Evolutionary conservation across 2,113 vertebrate species (phyloP).

Genomic region (Cettia cetti): DNA sequence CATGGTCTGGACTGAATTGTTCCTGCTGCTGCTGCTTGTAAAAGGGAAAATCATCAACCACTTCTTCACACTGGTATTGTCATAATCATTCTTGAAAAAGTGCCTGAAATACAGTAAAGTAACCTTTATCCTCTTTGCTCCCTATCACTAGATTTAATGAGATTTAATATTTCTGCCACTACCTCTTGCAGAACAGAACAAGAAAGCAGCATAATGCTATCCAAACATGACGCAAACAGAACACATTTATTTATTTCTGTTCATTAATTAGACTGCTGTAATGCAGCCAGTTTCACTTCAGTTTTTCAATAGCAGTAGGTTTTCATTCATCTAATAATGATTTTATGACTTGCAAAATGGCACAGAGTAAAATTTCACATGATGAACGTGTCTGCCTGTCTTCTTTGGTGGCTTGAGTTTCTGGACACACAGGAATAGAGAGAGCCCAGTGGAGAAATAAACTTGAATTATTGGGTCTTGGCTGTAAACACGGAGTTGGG

Average conservation of each 20-base stretch:
- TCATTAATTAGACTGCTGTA: constrained; percentile 50
- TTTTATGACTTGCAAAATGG: constrained; percentile 39
- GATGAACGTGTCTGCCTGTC: background rate
- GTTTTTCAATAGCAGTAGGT: background rate
- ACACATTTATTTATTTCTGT: constrained; percentile 39
- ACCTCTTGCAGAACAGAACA: background rate
- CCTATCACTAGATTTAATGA: background rate
- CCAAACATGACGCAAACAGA: background rate
- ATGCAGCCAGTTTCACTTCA: constrained; percentile 22
- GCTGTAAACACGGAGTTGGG: background rate
- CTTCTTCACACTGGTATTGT: background rate
- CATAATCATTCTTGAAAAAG: background rate
- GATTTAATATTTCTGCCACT: background rate
- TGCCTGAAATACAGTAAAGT: background rate
- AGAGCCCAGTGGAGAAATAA: constrained; percentile 1
- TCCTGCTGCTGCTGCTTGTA: background rate
- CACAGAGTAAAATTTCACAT: background rate
- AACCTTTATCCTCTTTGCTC: background rate
- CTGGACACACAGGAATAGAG: background rate
- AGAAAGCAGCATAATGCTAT: constrained; percentile 16
- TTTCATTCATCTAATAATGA: constrained; percentile 47
- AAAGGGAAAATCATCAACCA: background rate
- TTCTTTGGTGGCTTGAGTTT: constrained; percentile 11
- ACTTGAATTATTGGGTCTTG: background rate
- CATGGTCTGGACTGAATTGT: background rate